Base-by-base conservation (phyloP, 2,888 invertebrate species). In the Seladonia tumulorum region DNA sequence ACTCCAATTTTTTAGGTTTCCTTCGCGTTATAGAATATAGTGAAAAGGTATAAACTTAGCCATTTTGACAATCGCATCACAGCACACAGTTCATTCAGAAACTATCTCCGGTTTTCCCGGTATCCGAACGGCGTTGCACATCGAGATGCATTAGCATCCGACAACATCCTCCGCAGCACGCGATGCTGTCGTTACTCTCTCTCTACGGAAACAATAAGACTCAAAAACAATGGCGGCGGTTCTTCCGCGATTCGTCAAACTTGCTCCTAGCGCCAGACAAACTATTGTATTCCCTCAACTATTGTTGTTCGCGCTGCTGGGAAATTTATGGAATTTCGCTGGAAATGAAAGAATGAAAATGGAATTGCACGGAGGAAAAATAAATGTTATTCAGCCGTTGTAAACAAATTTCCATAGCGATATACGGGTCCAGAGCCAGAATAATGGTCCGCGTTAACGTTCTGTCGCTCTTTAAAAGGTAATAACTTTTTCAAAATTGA, bases 101-200 rank as follows among this genome's bases (percentile, higher is more conserved):
- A 18, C 14, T 25, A 79, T 82, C 80, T 82, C 78, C 81, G 49
- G 74, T 77, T n/a, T n/a, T n/a, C 49, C 79, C 35, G 35, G 68
- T 75, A 78, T 71, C 77, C 57, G 57, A 85, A 83, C 68, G 77
- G 57, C 39, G 70, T 66, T 83, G 80, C 79, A 72, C 86, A 86
- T 83, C 74, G 75, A 75, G 71, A 42, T 63, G 80, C 72, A 86
- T 87, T 86, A 82, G 86, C 87, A 79, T 81, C 68, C 77, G 63
- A 39, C 53, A 70, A 79, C 68, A 73, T 66, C 77, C 78, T 35
- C 18, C 57, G 29, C 75, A 60, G 78, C 93, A 93, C 93, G 93
- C 93, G 90, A 93, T 89, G 85, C 88, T 89, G 92, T 93, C 93
- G 90, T 93, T 93, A 93, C 87, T 72, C 83, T 81, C 83, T 83